Evolutionary conservation across 37 sponge, comb jelly and placozoan genomes (phyloP), one percentile per base, ranked within the genome.

Genomic region (Tethya wilhelma): DNA sequence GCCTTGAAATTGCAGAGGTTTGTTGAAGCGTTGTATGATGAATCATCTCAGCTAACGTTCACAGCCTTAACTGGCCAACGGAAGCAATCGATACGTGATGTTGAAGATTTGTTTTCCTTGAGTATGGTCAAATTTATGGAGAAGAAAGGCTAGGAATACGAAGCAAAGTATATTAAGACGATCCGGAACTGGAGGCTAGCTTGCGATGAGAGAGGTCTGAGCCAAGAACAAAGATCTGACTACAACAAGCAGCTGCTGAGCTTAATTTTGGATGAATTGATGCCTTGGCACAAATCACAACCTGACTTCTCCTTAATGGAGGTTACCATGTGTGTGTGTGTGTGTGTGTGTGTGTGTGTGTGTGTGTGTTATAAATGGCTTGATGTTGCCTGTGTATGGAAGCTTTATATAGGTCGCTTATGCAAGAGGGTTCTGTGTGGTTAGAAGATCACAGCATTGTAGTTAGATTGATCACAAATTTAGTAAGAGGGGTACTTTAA

Each of bases 181-280:
- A 33, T 79, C 19, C 9, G 63, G 33, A 81, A 81, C 28, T 81
- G 82, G 73, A 56, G 73, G 37, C 33, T 73, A 59, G 82, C 82
- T 14, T 62, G 46, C 41, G 82, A 81, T 57, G 82, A 81, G 36
- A 22, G 74, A 38, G 74, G 83, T 38, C 74, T 82, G 1, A 44
- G 65, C 19, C 36, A 82, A 60, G 36, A 43, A 22, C 49, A 82
- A 31, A 31, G 83, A 0, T 82, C 44, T 34, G 40, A 60, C 55
- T 82, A 63, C 53, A 82, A 82, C 39, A 25, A 64, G 1, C 33
- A 71, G n/a, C n/a, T n/a, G n/a, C n/a, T n/a, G n/a, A n/a, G n/a
- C n/a, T n/a, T n/a, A n/a, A n/a, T n/a, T n/a, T 37, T 80, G 23
- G 81, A 80, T 56, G 74, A 73, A 56, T 56, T 82, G 2, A 82